A percentile compares a stretch with the other conserved stretches of the same genome.
These are phyloP conservation scores for Hydractinia symbiolongicarpus DNA, from an alignment of 30 jellyfish, hydroid and myxozoan species.

Conservation along the genomic window DNA sequence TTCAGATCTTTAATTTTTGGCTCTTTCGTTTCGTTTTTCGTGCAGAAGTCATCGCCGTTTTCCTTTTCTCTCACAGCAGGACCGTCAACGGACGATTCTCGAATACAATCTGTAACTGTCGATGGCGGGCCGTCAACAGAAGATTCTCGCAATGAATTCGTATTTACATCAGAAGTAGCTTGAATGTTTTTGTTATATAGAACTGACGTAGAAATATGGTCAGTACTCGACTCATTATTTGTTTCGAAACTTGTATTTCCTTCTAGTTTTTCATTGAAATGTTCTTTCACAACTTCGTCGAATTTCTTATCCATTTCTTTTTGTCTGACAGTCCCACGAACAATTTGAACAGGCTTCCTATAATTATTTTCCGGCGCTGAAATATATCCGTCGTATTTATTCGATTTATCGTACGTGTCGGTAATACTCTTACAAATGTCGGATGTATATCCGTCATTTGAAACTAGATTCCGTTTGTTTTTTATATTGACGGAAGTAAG, in stretches of 20 bases:
- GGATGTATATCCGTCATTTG: conserved; percentile 48
- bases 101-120: neutral
- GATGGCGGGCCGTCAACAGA: conserved; percentile 5
- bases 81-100: conserved; percentile 2
- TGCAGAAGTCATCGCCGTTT: neutral
- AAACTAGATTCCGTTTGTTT: neutral
- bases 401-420: conserved; percentile 12
- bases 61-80: neutral
- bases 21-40: neutral
- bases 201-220: neutral
- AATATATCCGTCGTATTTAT: conserved; percentile 60
- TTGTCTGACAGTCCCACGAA: conserved; percentile 25
- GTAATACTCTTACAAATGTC: conserved; percentile 53
- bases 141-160: neutral
- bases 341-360: conserved; percentile 30
- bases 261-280: neutral
- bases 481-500: neutral
- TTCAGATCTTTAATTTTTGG: conserved; percentile 9
- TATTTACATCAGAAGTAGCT: neutral
- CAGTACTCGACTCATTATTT: neutral
- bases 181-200: neutral
- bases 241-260: neutral
- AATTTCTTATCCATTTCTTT: neutral
- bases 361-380: conserved; percentile 87
- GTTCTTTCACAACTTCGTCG: neutral